Base-by-base conservation (phyloP, 2,113 vertebrate genomes). In the Nycticorax nycticorax region DNA sequence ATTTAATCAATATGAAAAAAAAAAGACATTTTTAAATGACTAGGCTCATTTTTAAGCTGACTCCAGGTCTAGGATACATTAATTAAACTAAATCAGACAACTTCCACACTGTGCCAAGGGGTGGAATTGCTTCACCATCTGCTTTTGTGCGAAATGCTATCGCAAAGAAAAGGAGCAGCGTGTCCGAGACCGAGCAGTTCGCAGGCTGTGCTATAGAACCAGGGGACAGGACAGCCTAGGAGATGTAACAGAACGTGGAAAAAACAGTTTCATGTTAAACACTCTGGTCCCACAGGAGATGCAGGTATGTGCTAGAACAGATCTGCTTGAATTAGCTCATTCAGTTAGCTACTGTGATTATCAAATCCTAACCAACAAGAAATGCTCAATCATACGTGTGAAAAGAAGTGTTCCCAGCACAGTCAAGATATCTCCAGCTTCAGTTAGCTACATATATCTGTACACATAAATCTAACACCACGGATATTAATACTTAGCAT, bases 111-210 rank as follows among this genome's bases (percentile, higher is more conserved):
- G 23, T 39, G 37, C 48, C 67, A 74, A 71, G 23, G 22, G 28
- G 73, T 13, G n/a, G 68, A 76, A 79, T 53, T 64, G 23, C 47
- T 77, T 63, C 69, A n/a, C 22, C 60, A 23, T 28, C 10, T 19
- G 56, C 28, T 85, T 77, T 37, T 56, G 30, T 85, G 41, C 22
- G 88, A 79, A 92, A 87, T 2, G 19, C 8, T 28, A 3, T 30
- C 2, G 3, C 62, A 52, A 41, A 85, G 82, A 55, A 53, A 47
- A 0, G 0, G 7, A 83, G 43, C 33, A 0, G 6, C 4, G 9
- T 10, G 0, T 47, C 17, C 1, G 1, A 68, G 47, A 41, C 9
- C 1, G 4, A 79, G 64, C 48, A 22, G 22, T 14, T 84, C 37
- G n/a, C 60, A n/a, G 23, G 28, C 33, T 79, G 11, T 28, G 76